A percentile compares a stretch with the other conserved stretches of the same genome.
Conservation (phyloP, 2,888 invertebrate genomes). For the Nymphalis polychloros region DNA sequence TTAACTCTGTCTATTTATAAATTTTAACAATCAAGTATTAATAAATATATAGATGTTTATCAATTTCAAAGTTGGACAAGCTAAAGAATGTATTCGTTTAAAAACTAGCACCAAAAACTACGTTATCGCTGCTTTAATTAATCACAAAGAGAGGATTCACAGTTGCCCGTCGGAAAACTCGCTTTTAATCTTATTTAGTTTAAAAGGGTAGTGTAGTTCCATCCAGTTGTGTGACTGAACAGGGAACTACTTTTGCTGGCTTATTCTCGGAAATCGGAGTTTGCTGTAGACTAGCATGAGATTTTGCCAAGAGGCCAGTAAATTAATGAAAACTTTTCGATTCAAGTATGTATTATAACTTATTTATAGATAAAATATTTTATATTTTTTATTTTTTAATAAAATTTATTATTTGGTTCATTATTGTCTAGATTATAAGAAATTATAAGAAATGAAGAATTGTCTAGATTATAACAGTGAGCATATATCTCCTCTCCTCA, state of each 20-base stretch:
- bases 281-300: constrained; percentile 15
- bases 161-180: constrained; percentile 42
- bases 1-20: too few species aligned
- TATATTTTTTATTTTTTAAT: too few species aligned
- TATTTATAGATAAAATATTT: too few species aligned
- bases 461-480: too few species aligned
- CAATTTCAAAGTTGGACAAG: too few species aligned
- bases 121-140: constrained; percentile 34
- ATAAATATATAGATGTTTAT: too few species aligned
- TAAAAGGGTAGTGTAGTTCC: constrained; percentile 36
- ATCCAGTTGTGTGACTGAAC: constrained; percentile 33
- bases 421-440: too few species aligned
- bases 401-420: too few species aligned
- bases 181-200: constrained; percentile 46
- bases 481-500: too few species aligned
- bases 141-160: constrained; percentile 44
- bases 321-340: constrained; percentile 23
- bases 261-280: constrained; percentile 28
- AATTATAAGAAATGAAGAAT: too few species aligned
- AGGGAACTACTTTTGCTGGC: constrained; percentile 28
- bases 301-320: constrained; percentile 29
- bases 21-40: too few species aligned
- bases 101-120: constrained; percentile 19
- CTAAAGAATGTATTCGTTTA: background rate
- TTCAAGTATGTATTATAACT: background rate